Evolutionary conservation across 1,140 invertebrate genomes (phyloP), one percentile per base, ranked within the genome.

Genomic region (Halyomorpha halys): DNA sequence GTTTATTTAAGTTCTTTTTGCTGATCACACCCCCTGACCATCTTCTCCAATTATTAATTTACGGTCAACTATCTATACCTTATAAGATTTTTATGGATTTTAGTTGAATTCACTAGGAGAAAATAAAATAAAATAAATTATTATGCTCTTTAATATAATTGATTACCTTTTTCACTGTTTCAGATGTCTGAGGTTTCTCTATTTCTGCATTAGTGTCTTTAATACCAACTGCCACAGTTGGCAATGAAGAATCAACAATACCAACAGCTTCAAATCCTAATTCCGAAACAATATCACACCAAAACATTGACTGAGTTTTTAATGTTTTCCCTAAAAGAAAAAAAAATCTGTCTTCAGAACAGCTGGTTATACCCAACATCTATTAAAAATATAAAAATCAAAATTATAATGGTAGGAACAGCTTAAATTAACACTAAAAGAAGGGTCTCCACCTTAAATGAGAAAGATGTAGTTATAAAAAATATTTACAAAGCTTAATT

Each of bases 191-290:
- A 53, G 49, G 19, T 49, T 56, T 21, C 19, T 56, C 21, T 6
- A 18, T 59, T 23, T 27, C 23, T 18, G 49, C 63, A 72, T 79
- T 74, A 13, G 72, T 73, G 66, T 78, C 75, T 61, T 78, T 78
- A 68, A 77, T 71, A 44, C 95, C 97, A 1, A 97, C 87, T 27
- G 85, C 88, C 30, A 95, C 87, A 0, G 94, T 97, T 51, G 85
- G 88, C 54, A 97, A 75, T 9, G 80, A 76, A 0, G 92, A 87
- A 76, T 98, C 92, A n/a, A 96, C 81, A 54, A 95, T 82, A 44
- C 95, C 95, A 68, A 97, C 89, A 1, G 91, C 94, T 82, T 97
- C 92, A 72, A 89, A 94, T 19, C 91, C 91, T 65, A 96, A 82
- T 65, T 91, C 83, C n/a, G 89, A 85, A n/a, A 92, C 92, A 27